phyloP scores from a whole-genome alignment of 2,888 invertebrate genomes.

The Epinotia demarniana region DNA sequence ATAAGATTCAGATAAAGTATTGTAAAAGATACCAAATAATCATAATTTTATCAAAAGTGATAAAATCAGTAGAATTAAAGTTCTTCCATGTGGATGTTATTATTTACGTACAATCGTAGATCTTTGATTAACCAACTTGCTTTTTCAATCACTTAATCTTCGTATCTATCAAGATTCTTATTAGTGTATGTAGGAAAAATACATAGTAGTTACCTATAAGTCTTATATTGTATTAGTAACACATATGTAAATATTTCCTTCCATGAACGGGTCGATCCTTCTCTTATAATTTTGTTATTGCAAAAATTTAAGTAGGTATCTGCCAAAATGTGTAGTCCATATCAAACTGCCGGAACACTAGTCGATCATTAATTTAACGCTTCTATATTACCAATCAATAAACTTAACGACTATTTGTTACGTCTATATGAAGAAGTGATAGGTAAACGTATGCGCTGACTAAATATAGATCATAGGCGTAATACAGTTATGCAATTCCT shows the following conservation, averaged over 20 bases:
- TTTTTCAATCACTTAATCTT: neutral
- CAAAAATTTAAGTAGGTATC: neutral
- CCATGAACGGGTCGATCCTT: no score
- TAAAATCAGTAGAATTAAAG: neutral
- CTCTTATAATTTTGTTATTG: neutral
- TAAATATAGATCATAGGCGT: conserved; percentile 40
- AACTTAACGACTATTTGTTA: conserved; percentile 16
- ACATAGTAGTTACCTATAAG: no score
- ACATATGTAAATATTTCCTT: no score
- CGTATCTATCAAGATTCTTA: neutral
- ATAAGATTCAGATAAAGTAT: neutral
- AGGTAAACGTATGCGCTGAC: conserved; percentile 23
- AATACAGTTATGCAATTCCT: conserved; percentile 37
- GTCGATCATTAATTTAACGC: conserved; percentile 1
- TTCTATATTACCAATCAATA: neutral
- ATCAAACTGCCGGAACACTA: neutral
- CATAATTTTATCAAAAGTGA: neutral
- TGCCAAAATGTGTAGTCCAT: neutral
- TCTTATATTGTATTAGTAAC: neutral
- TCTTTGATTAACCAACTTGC: no score
- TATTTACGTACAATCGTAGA: neutral
- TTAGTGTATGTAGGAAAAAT: neutral
- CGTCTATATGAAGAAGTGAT: conserved; percentile 12
- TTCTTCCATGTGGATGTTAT: neutral
- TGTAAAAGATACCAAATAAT: neutral